Evolutionary conservation across 2,888 invertebrate genomes (phyloP), one percentile per base, ranked within the genome.

Genomic region (Aleiodes testaceus): DNA sequence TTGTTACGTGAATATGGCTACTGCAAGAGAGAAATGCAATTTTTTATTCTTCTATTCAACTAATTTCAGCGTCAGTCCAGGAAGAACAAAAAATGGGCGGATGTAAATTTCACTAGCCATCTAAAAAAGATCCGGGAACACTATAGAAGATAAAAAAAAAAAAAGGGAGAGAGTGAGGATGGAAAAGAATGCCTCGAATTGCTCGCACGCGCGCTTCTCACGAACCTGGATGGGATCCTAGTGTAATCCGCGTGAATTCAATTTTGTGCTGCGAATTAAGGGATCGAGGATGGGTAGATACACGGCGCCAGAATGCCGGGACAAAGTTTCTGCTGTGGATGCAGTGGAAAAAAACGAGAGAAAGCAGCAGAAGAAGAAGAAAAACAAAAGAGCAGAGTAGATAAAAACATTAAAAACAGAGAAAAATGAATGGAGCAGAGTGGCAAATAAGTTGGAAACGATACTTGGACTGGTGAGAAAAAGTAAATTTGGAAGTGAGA

Each of bases 201-300:
- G 59, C 59, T 42, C 59, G 59, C 36, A 59, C 59, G 59, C 59
- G 59, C 59, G 18, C 36, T 36, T 9, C 59, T 42, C 59, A 59
- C 44, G 49, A 70, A 61, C 44, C 59, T 50, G 50, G 26, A 49
- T 59, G 50, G 66, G 59, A 66, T 66, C 42, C 50, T 14, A 42
- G 42, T 64, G 61, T 70, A 66, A 70, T 70, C 66, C 66, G 61
- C 63, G 59, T 66, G 66, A 66, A 70, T 70, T 70, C 66, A 66
- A 70, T 66, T 70, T 59, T 70, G 50, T 42, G 66, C 45, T 66
- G 59, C 65, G 66, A 70, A 66, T 70, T 66, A 70, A 59, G 66
- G 66, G 66, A 66, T 70, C 49, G 50, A 42, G 18, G 26, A 50
- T 61, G 66, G 49, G 36, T 14, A 47, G n/a, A 18, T 49, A 61